A percentile compares a stretch with the other conserved stretches of the same genome.
Evolutionary conservation across 2,113 vertebrate genomes (phyloP).

Genomic region (Lasiurus cinereus): DNA sequence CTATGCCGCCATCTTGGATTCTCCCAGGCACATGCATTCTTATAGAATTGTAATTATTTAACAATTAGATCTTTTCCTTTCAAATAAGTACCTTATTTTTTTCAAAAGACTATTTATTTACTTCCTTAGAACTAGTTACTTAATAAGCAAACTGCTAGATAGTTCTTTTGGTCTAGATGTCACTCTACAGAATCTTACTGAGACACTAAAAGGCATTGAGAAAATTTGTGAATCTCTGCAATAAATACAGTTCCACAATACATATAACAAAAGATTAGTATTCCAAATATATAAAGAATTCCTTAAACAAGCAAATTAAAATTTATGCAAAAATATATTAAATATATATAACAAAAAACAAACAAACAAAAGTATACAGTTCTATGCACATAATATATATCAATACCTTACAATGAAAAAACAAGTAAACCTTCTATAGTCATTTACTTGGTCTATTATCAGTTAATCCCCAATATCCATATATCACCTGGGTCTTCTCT

Average conservation of each 20-base stretch:
- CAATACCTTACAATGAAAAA: neutral
- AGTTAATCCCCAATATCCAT: neutral
- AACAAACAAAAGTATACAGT: neutral
- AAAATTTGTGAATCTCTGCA: neutral
- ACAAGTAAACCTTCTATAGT: neutral
- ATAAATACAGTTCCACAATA: neutral
- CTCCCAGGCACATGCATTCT: neutral
- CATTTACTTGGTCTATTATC: neutral
- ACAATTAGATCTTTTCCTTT: constrained; percentile 4
- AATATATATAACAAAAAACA: neutral
- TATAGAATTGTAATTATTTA: neutral
- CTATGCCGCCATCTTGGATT: too few relatives aligned
- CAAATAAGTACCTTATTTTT: neutral
- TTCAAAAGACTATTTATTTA: neutral
- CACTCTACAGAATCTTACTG: constrained; percentile 22
- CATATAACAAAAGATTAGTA: neutral
- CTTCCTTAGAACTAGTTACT: neutral
- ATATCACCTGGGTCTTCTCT: neutral
- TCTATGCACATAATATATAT: neutral
- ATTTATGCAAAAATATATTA: neutral
- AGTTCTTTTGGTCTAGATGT: neutral
- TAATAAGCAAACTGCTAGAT: neutral
- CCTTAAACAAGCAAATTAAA: neutral
- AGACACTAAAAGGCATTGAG: neutral
- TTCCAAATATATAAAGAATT: neutral